Base-by-base conservation (phyloP, 2,797 vertebrate species). In the Girardinus metallicus region DNA sequence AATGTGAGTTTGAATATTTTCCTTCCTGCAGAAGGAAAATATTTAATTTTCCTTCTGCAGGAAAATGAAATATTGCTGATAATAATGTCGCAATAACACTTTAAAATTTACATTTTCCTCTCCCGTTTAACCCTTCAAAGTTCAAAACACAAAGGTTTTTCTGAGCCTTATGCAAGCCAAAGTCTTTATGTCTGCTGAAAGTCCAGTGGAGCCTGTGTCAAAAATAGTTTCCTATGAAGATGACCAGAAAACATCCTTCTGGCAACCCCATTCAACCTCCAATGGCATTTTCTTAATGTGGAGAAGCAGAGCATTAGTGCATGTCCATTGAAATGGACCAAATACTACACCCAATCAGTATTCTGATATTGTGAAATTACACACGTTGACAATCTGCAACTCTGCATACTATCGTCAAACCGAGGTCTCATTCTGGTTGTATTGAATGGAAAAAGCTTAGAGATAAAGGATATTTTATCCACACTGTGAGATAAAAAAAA, bases 401-500 rank as follows among this genome's bases (percentile, higher is more conserved):
- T 60, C 12, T 60, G 9, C 26, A 2, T 31, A 7, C 57, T 34
- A 34, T 15, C 1, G 26, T 34, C 57, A 18, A 34, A 62, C 6
- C 2, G 4, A 62, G 31, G 15, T 62, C 57, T 57, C 44, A 29
- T 46, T 71, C 68, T 43, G 41, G n/a, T 72, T 46, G 26, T 72
- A 47, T 18, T 29, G 31, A 34, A 34, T 34, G 18, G 29, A 8
- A 8, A 34, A 62, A 62, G 29, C 29, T 31, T 16, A 62, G 29
- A 60, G 55, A 29, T 29, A 15, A 62, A 62, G 34, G 5, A 6
- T 31, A 62, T 62, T 5, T n/a, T 34, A 34, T 34, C 57, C 15
- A 62, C 29, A 62, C 57, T 62, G 15, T 62, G 57, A 34, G 60
- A 34, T 16, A 34, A 62, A 57, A 62, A 57, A 34, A 85, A 86